Evolutionary conservation across 2,113 vertebrate species (phyloP).

Genomic region (Pomatorhinus ruficollis): DNA sequence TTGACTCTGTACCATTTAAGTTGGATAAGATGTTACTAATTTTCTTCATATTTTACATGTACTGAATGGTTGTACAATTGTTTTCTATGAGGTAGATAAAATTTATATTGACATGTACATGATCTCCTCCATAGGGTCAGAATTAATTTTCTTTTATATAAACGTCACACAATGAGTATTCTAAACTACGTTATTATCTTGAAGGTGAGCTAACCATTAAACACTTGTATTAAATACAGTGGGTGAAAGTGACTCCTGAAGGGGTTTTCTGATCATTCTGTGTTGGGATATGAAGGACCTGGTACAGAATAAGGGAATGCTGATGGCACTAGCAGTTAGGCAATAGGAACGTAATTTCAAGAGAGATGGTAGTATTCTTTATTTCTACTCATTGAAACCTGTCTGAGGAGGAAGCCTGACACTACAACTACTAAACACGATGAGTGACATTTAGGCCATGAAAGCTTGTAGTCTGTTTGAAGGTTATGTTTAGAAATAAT

Average conservation of each 20-base stretch:
- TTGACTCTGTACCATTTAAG: not conserved
- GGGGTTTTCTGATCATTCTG: not conserved
- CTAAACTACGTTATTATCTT: not conserved
- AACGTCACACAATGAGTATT: not conserved
- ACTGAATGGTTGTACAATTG: not conserved
- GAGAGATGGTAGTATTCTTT: not conserved
- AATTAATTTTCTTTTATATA: not conserved
- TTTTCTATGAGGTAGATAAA: not conserved
- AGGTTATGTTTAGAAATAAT: not conserved
- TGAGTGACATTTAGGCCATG: not conserved
- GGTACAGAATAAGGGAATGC: not conserved
- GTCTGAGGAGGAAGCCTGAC: not conserved
- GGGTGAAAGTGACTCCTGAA: not conserved
- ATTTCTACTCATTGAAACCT: not conserved
- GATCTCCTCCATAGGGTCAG: not conserved
- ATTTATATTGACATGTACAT: not conserved
- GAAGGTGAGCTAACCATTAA: not conserved
- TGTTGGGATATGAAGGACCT: not conserved
- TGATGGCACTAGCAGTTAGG: not conserved
- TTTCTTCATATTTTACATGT: not conserved
- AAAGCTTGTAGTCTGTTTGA: not conserved
- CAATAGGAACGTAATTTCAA: not conserved
- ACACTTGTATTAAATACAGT: not conserved
- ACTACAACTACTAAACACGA: not conserved
- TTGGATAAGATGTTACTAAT: not conserved